Base-by-base conservation (phyloP, 2,888 invertebrate genomes). In the Linnaemya tessellans region DNA sequence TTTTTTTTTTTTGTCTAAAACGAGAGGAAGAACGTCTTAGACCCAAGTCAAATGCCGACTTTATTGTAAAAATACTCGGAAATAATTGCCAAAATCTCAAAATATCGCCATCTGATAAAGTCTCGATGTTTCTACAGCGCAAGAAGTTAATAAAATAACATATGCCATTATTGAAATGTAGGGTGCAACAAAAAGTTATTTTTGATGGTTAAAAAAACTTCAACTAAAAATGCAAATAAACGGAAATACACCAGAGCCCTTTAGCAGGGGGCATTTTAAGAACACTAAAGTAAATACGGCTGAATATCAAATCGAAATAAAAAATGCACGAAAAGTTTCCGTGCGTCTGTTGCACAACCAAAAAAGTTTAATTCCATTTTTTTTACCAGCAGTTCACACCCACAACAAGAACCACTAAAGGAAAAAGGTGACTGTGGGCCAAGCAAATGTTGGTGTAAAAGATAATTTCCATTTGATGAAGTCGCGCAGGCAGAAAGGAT, bases 161-260 rank as follows among this genome's bases (percentile, higher is more conserved):
- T 49, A 8, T 13, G 1, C 18, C 49, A 9, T 0, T 7, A 1
- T 18, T 49, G 1, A 49, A 49, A 9, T 10, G n/a, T 38, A 60
- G 35, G 1, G 35, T 60, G 10, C n/a, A 41, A 8, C 41, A 64
- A 22, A n/a, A 64, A 62, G 0, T 13, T 64, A 41, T 18, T 64
- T 64, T 22, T 70, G 43, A 62, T 70, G 60, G 68, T 70, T 62
- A 20, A 79, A 51, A 78, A 20, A 68, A 78, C 30, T 62, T 60
- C 41, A 79, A 62, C 51, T 70, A 62, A 70, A 79, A 70, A 51
- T 78, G 46, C 22, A 70, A 51, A 78, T 68, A 51, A 78, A 78
- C 38, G 62, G 70, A 79, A 54, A 64, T 80, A 20, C 64, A 64
- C 56, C 71, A 56, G 64, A 64, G 79, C 43, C 62, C 62, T 62